phyloP scores from a whole-genome alignment of 2,113 vertebrate species.

The Holacanthus passer region DNA sequence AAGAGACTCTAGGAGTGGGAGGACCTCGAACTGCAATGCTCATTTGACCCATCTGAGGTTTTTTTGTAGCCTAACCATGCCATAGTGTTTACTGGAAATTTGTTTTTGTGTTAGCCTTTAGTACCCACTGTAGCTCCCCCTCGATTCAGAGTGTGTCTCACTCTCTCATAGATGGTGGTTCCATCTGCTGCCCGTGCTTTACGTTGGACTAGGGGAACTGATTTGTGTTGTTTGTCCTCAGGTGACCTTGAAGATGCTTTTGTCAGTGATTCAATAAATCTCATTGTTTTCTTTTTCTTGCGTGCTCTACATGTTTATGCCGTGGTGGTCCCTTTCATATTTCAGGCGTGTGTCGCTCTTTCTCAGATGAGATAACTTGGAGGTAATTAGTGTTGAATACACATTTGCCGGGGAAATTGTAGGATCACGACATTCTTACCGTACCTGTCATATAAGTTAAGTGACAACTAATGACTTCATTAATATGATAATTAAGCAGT shows the following conservation, averaged over 20 bases:
- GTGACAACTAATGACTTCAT: conserved; percentile 81
- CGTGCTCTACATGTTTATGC: conserved; percentile 9
- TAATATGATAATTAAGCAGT: conserved; percentile 83
- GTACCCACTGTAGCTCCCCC: background rate
- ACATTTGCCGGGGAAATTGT: conserved; percentile 67
- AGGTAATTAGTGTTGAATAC: conserved; percentile 67
- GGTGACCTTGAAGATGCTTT: conserved; percentile 67
- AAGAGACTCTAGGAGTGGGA: conserved; percentile 61
- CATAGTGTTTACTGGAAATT: conserved; percentile 75
- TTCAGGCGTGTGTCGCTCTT: background rate
- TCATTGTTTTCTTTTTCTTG: conserved; percentile 34
- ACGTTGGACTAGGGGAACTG: background rate
- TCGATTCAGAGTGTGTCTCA: background rate
- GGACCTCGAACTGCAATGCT: conserved; percentile 44
- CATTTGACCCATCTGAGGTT: conserved; percentile 43
- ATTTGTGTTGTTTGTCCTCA: conserved; percentile 61
- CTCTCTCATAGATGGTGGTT: conserved; percentile 25
- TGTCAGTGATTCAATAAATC: conserved; percentile 74
- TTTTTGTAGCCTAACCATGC: conserved; percentile 60
- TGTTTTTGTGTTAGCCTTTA: conserved; percentile 65
- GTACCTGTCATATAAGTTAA: conserved; percentile 77
- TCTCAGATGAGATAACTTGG: conserved; percentile 35
- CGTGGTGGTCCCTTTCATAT: background rate
- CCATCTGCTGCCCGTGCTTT: conserved; percentile 21
- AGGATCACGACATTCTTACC: conserved; percentile 73